Base-by-base conservation (phyloP, 2,797 vertebrate genomes). In the Nothura maculosa region DNA sequence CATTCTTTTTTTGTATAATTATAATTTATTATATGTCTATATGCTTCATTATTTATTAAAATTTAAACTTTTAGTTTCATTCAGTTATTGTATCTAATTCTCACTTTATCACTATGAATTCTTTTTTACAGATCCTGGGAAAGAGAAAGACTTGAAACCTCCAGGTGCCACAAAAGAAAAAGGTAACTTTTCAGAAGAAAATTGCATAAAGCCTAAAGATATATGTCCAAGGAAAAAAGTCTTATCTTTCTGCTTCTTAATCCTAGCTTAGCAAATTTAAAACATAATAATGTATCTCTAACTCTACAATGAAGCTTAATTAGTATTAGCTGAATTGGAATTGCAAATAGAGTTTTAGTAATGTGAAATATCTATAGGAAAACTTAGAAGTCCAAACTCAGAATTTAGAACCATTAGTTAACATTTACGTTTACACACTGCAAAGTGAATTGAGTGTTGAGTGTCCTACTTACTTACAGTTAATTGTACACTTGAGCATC, bases 141-240 rank as follows among this genome's bases (percentile, higher is more conserved):
- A 89, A 81, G 88, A 85, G 32, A 95, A 94, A 81, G 82, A 96
- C 69, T 18, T 62, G 15, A 94, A 94, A 79, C 50, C 81, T 81
- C 30, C 75, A 75, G 58, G 58, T 81, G 34, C 69, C 52, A 27
- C 19, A 15, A 95, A 93, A 85, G 43, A 87, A 27, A 96, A 89
- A 95, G 94, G 95, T 96, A 95, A 94, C 1, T 30, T 0, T 2
- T 18, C 17, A 90, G 20, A 40, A 73, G 0, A 7, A 45, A 62
- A 55, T 19, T 62, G 2, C 66, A 13, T 47, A 62, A 36, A 75
- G n/a, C 13, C 3, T 9, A 64, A 60, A 47, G 7, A 66, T 10
- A 6, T 63, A 6, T 27, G 16, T 24, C 1, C 18, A 40, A 67
- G 77, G 58, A 68, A 52, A 52, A 52, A 72, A 9, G 21, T 6